These are phyloP conservation scores for Euleptes europaea DNA, from an alignment of 2,113 vertebrate species.

Conservation along the genomic window DNA sequence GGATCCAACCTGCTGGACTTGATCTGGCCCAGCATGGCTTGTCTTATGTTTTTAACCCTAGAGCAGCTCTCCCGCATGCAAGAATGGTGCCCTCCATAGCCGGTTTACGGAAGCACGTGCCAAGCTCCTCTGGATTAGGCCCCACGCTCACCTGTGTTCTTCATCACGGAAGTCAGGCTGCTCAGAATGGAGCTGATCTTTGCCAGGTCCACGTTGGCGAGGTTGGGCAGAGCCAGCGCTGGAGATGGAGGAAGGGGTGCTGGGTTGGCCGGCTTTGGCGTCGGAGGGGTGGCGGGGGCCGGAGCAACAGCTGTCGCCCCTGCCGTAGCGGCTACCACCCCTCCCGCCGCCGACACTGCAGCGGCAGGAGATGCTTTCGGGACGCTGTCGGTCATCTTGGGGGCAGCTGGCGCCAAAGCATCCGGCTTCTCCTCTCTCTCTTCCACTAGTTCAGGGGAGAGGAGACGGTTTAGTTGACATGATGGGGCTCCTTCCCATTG, in stretches of 20 bases:
- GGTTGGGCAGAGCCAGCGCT: slow-evolving; percentile 79
- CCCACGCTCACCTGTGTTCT: slow-evolving; percentile 87
- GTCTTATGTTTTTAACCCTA: too few species aligned
- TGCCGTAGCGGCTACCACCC: background rate
- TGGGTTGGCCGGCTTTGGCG: slow-evolving; percentile 53
- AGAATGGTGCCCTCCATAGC: too few species aligned
- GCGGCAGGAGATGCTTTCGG: background rate
- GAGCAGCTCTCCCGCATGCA: too few species aligned
- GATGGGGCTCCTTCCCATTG: accelerated
- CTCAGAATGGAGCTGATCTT: slow-evolving; percentile 99
- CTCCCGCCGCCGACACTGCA: background rate
- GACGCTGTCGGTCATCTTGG: background rate
- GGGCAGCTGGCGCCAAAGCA: slow-evolving; percentile 53
- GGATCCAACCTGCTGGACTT: too few species aligned
- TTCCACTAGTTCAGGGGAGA: slow-evolving; percentile 70
- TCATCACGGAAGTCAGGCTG: slow-evolving; percentile 95
- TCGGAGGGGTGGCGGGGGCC: slow-evolving; percentile 30
- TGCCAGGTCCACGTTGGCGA: slow-evolving; percentile 96
- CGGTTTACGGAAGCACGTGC: too few species aligned
- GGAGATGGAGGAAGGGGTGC: slow-evolving; percentile 57
- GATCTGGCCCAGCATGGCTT: too few species aligned
- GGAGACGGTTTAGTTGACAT: background rate
- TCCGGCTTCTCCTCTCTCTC: slow-evolving; percentile 83
- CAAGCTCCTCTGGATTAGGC: too few species aligned
- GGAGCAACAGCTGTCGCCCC: accelerated